Evolutionary conservation across 2,888 invertebrate genomes (phyloP), one percentile per base, ranked within the genome.

Genomic region (Nudaria mundana): DNA sequence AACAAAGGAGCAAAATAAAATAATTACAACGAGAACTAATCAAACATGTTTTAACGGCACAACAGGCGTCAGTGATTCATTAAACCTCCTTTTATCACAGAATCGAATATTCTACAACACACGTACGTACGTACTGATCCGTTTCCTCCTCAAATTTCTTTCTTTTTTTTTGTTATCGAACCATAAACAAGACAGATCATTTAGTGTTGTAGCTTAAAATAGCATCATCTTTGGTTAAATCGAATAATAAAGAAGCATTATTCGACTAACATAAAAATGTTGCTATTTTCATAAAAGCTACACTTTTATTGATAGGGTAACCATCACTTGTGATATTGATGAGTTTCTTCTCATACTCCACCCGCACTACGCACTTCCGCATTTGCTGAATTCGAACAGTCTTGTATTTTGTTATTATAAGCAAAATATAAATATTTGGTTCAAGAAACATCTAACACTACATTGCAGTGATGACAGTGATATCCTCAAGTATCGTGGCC

Each of bases 381-480:
- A 37, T 40, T 50, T 42, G 42, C 44, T 46, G 34, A 43, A 46
- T 52, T 48, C 41, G 37, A 39, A 43, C 24, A 24, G 42, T 38
- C 43, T 43, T 38, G 38, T 42, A 22, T 43, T 23, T 50, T 40
- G 40, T 40, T 35, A 10, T 14, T 32, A 23, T 18, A n/a, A 30
- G 20, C 12, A 22, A 38, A 46, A 33, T 43, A 41, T 31, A 48
- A 48, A 49, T 31, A 43, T 25, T 33, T 46, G n/a, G 11, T 32
- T 23, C 8, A 15, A 40, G 25, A 35, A 13, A 33, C 22, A 7
- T 15, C 31, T 26, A 18, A 34, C 38, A 35, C 11, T 24, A 24
- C 10, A 29, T 34, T 1, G 29, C 16, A 44, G 48, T 39, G 14
- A 96, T 96, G 96, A 96, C 96, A 47, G 92, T 96, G 74, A 88